Evolutionary conservation across 1,140 invertebrate genomes (phyloP).

Genomic region (Oncopodura yosiiana): DNA sequence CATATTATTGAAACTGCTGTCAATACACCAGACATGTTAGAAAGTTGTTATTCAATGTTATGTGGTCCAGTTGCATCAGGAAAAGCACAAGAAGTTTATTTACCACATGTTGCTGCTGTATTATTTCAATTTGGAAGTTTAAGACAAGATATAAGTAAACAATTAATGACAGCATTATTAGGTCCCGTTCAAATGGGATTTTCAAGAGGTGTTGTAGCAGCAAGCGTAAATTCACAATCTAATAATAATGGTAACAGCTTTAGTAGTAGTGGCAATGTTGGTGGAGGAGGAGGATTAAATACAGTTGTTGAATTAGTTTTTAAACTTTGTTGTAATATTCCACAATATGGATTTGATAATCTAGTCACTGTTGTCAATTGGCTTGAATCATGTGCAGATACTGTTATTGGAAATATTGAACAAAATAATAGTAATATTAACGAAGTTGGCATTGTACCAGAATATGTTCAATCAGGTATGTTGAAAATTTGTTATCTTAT

Average conservation of each 20-base stretch:
- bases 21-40: conserved; percentile 54
- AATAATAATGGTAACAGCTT: conserved; percentile 37
- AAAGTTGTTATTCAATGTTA: conserved; percentile 62
- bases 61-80: conserved; percentile 48
- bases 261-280: conserved; percentile 41
- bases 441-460: conserved; percentile 20
- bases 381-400: conserved; percentile 25
- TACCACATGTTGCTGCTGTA: conserved; percentile 41
- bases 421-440: background rate
- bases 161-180: conserved; percentile 41
- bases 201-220: conserved; percentile 21
- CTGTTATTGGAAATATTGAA: background rate
- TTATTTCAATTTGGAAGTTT: conserved; percentile 41
- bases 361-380: conserved; percentile 23
- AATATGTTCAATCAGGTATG: conserved; percentile 34
- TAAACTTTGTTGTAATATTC: conserved; percentile 51
- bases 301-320: conserved; percentile 69
- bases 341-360: conserved; percentile 23
- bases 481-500: no score
- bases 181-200: conserved; percentile 33
- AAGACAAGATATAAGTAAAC: conserved; percentile 40
- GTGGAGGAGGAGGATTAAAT: conserved; percentile 42
- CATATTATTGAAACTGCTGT: conserved; percentile 46
- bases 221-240: background rate
- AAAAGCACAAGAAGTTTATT: conserved; percentile 36